Percentiles rank a stretch among this genome's conserved stretches.
Evolutionary conservation across 2,797 vertebrate species (phyloP).

Genomic region (Cyclura pinguis): DNA sequence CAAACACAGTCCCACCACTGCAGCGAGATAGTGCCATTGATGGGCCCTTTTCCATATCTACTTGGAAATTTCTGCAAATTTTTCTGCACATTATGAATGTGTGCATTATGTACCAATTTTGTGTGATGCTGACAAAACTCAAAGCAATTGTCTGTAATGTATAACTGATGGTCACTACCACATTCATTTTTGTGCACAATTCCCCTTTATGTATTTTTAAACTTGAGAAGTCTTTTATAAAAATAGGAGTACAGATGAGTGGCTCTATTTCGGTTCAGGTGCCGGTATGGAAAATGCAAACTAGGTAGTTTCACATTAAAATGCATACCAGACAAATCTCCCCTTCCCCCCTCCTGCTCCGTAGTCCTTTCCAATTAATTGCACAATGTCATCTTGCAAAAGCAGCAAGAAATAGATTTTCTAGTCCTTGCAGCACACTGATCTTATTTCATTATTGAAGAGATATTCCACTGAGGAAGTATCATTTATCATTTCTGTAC

Average conservation of each 20-base stretch:
- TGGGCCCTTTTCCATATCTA: not conserved
- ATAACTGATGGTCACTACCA: no score
- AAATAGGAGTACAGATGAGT: not conserved
- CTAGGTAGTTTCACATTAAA: not conserved
- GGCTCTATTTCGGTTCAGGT: not conserved
- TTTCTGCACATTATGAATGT: not conserved
- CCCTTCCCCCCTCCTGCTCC: not conserved
- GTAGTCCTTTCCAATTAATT: not conserved
- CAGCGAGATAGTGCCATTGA: not conserved
- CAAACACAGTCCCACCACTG: no score
- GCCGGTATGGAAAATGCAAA: not conserved
- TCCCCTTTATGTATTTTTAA: not conserved
- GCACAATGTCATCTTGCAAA: not conserved
- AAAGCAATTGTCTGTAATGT: not conserved
- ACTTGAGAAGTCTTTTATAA: not conserved
- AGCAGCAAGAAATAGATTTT: not conserved
- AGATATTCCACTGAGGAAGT: not conserved
- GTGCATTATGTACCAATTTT: not conserved
- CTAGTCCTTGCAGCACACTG: not conserved
- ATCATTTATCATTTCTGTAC: not conserved
- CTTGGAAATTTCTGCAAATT: not conserved
- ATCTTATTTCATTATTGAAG: not conserved
- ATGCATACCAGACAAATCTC: not conserved
- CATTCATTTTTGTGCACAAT: no score
- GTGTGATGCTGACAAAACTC: not conserved